Percentiles rank a stretch among this genome's conserved stretches.
phyloP scores from a whole-genome alignment of 2,113 vertebrate genomes.

The Epinephelus moara region DNA sequence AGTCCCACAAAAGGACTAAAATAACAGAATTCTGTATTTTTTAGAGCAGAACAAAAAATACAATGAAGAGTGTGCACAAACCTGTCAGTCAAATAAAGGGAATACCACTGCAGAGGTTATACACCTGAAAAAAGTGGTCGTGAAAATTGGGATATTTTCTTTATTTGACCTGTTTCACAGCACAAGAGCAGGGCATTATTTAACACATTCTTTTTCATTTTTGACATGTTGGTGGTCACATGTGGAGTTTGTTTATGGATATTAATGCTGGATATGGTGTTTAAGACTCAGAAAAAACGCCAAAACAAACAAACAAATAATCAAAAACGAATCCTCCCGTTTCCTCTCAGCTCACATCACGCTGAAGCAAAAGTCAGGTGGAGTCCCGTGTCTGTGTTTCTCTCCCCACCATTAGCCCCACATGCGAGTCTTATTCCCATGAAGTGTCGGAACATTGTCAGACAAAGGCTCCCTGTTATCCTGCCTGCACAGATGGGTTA shows the following conservation, averaged over 20 bases:
- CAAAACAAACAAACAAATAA: no score
- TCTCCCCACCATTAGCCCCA: slow-evolving; percentile 6
- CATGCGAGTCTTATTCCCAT: slow-evolving; percentile 68
- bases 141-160: neutral
- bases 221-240: neutral
- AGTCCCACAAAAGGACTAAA: neutral
- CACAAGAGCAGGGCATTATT: no score
- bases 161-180: neutral
- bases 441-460: slow-evolving; percentile 69
- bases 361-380: slow-evolving; percentile 38
- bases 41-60: neutral
- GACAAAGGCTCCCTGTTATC: slow-evolving; percentile 79
- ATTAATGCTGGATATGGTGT: neutral
- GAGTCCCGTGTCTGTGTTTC: neutral
- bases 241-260: neutral
- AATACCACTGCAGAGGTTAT: neutral
- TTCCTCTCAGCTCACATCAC: neutral
- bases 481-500: slow-evolving; percentile 80
- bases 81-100: neutral
- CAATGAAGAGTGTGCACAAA: neutral
- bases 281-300: neutral
- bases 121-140: neutral
- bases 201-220: neutral
- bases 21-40: neutral
- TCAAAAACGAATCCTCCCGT: neutral